Evolutionary conservation across 1,140 invertebrate genomes (phyloP).

Genomic region (Drosophila leontia): DNA sequence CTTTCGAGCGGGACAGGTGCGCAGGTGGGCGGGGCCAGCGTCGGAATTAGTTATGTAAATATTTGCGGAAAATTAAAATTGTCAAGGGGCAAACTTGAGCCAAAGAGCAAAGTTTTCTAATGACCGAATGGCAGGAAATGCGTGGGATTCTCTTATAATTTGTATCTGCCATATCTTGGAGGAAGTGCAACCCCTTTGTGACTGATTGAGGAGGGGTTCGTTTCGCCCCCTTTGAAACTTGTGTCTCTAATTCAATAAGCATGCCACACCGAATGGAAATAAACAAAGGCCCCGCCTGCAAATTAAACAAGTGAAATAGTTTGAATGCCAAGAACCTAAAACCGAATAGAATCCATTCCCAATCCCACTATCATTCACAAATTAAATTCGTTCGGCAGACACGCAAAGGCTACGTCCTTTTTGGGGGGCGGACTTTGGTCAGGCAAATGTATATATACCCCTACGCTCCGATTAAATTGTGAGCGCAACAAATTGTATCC

Average conservation of each 20-base stretch:
- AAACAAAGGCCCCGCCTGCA: constrained; percentile 32
- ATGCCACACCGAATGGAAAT: constrained; percentile 11
- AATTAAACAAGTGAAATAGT: constrained; percentile 54
- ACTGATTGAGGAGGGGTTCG: background rate
- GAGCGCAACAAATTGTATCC: constrained; percentile 73
- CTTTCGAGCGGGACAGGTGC: constrained; percentile 41
- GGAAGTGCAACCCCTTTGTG: constrained; percentile 9
- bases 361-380: constrained; percentile 42
- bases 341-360: constrained; percentile 7
- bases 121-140: constrained; percentile 35
- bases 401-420: constrained; percentile 32
- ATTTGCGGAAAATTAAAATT: constrained; percentile 78
- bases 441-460: constrained; percentile 3
- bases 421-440: constrained; percentile 3
- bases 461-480: constrained; percentile 42
- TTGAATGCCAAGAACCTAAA: constrained; percentile 34
- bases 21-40: constrained; percentile 5
- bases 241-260: constrained; percentile 37
- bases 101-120: constrained; percentile 53
- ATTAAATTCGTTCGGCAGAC: constrained; percentile 60
- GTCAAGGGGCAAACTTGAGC: constrained; percentile 62
- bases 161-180: constrained; percentile 5
- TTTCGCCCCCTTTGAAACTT: background rate
- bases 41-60: constrained; percentile 73
- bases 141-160: constrained; percentile 14